Base-by-base conservation (phyloP, 2,113 vertebrate species). In the Nesogale talazaci region DNA sequence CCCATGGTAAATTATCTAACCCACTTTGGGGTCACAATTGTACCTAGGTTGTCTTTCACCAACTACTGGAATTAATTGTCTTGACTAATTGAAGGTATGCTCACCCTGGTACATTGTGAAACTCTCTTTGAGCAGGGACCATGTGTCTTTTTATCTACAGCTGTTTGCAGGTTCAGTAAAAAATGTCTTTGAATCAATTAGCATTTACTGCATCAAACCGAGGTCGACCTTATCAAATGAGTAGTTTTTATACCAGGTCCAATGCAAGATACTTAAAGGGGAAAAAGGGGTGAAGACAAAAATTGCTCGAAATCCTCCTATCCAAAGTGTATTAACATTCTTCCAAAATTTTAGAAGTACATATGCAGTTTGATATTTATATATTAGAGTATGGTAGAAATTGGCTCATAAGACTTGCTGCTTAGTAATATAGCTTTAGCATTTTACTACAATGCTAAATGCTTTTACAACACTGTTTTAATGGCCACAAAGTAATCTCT, bases 381-480 rank as follows among this genome's bases (percentile, higher is more conserved):
- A 80, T 61, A 52, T 81, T 89, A 72, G 61, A 59, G 16, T 34
- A 90, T 46, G 3, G 7, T 59, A 59, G 42, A 59, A 82, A 8
- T 40, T 92, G 27, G 46, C 34, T 29, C 3, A 38, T 20, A 83
- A 69, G 31, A 2, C 70, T 88, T 90, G 19, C 25, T 79, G 38
- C 56, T 80, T 89, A 85, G 88, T 29, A 85, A 38, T 72, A 65
- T 57, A 42, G 34, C 86, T 69, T 75, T 42, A 92, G 27, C 40
- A 92, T 82, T 40, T 92, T 63, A 79, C 3, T 56, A 59, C 2
- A 69, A 29, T 15, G 9, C 40, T 63, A 31, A 85, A 34, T 89
- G 75, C 20, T 89, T 84, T 61, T 52, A 78, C 86, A 34, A 42
- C 1, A 2, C 70, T 46, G 57, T n/a, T 74, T 67, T 70, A 84